Conservation (phyloP, 2,888 invertebrate genomes). For the Caenorhabditis sp. region DNA sequence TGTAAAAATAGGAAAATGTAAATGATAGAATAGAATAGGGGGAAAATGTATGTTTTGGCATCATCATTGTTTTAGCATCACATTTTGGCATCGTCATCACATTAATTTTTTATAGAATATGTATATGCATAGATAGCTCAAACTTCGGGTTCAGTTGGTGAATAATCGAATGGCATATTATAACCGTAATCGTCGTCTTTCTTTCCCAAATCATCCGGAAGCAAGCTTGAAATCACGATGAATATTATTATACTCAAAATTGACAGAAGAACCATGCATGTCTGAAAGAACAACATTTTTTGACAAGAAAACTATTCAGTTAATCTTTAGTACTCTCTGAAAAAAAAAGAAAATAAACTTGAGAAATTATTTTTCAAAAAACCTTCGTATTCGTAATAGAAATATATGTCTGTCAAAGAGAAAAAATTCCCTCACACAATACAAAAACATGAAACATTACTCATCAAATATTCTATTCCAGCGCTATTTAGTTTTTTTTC, state of each 20-base stretch:
- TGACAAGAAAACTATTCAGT: no score
- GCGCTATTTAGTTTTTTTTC: no score
- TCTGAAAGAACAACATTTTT: background rate
- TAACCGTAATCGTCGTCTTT: background rate
- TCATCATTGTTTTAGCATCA: background rate
- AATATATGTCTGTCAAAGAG: no score
- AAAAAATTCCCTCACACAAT: no score
- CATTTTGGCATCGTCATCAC: background rate
- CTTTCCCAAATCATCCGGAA: background rate
- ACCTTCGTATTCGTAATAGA: no score
- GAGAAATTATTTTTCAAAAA: no score
- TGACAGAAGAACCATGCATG: conserved; percentile 1
- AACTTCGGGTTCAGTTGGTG: background rate
- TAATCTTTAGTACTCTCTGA: no score
- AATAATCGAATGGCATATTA: background rate
- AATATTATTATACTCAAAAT: conserved; percentile 4
- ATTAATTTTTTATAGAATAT: background rate
- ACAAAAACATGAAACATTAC: no score
- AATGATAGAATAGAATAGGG: background rate
- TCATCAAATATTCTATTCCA: no score
- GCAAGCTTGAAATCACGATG: background rate
- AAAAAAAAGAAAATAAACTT: background rate
- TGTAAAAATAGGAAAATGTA: background rate
- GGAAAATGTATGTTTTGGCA: background rate
- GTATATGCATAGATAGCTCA: background rate